Evolutionary conservation across 2,888 invertebrate genomes (phyloP).

Genomic region (Apotomis capreana): DNA sequence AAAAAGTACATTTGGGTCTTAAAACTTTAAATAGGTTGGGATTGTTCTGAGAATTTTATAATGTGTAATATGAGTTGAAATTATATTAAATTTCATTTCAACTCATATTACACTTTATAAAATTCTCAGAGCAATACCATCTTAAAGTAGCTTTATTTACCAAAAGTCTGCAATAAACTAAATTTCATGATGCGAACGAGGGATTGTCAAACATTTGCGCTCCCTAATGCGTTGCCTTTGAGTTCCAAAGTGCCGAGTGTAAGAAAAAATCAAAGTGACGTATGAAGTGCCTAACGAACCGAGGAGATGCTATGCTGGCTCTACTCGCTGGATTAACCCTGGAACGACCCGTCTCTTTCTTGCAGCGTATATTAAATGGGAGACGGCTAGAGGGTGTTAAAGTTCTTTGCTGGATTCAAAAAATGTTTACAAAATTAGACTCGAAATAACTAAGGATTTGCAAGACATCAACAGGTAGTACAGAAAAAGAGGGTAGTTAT

Average conservation of each 20-base stretch:
- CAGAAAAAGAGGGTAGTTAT: no score
- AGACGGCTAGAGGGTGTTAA: neutral
- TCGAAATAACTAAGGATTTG: no score
- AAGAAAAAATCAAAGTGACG: slow-evolving; percentile 29
- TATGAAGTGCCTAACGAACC: slow-evolving; percentile 38
- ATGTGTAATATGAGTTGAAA: no score
- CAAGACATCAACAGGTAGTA: no score
- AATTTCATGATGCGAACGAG: slow-evolving; percentile 11
- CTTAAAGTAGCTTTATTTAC: neutral
- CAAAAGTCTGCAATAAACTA: neutral
- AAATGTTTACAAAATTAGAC: no score
- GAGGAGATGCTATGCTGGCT: neutral
- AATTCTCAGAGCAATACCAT: no score
- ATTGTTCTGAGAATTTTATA: no score
- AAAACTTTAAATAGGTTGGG: no score
- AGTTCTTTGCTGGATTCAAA: neutral
- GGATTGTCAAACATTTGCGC: slow-evolving; percentile 35
- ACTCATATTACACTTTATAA: no score
- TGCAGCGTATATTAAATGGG: neutral
- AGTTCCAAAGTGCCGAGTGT: slow-evolving; percentile 17
- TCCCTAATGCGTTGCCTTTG: slow-evolving; percentile 32
- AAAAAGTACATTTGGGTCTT: no score
- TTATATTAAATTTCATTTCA: no score
- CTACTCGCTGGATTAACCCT: neutral
- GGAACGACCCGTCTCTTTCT: neutral